These are phyloP conservation scores for Calyptommatus sinebrachiatus DNA, from an alignment of 2,113 vertebrate species.

Conservation along the genomic window DNA sequence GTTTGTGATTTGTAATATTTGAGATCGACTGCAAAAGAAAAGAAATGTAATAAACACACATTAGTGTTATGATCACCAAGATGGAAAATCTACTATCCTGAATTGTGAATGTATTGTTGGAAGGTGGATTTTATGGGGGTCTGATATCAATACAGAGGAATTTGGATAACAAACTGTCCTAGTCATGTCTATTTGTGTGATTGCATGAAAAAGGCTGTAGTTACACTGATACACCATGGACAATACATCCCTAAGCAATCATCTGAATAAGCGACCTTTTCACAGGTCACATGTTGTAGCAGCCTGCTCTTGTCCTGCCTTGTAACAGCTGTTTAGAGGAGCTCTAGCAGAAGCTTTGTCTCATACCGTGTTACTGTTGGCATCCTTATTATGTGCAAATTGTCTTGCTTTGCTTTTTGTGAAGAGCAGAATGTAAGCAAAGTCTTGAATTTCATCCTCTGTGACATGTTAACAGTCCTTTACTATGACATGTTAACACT, in stretches of 20 bases:
- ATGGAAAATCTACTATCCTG: background rate
- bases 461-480: background rate
- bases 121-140: background rate
- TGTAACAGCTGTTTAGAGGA: background rate
- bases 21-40: background rate
- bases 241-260: too few relatives aligned
- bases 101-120: background rate
- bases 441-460: conserved; percentile 13
- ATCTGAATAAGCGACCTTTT: background rate
- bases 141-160: background rate
- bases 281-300: too few relatives aligned
- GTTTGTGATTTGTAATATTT: background rate
- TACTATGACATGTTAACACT: conserved; percentile 33
- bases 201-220: too few relatives aligned
- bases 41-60: background rate
- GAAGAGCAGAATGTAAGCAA: background rate
- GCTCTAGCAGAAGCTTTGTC: background rate
- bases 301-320: too few relatives aligned
- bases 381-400: background rate
- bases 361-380: conserved; percentile 2
- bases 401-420: background rate
- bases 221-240: too few relatives aligned
- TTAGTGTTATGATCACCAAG: background rate
- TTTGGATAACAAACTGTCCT: background rate
- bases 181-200: background rate